Conservation (phyloP, 2,888 invertebrate species). For the Terebella lapidaria region DNA sequence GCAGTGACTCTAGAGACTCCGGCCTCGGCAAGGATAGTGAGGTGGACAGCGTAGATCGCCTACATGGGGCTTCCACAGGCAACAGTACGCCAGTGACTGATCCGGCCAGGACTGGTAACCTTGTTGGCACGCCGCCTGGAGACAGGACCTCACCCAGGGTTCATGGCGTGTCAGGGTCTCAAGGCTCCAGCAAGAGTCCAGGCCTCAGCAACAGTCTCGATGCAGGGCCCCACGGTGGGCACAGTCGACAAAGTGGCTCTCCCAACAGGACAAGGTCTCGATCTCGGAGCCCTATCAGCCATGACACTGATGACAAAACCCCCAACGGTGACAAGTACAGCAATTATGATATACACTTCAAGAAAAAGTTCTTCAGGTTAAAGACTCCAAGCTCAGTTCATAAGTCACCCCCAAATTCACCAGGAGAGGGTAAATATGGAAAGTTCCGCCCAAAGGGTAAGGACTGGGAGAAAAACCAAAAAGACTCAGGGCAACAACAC, state of each 20-base stretch:
- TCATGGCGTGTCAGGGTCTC: not conserved
- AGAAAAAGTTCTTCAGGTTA: conserved; percentile 24
- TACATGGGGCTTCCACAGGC: not conserved
- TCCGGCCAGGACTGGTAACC: not conserved
- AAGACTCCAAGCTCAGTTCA: not conserved
- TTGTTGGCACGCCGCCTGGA: not conserved
- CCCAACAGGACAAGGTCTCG: conserved; percentile 6
- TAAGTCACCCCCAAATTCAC: not conserved
- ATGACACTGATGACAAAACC: not conserved
- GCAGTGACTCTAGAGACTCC: conserved; percentile 20
- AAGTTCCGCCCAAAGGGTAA: conserved; percentile 20
- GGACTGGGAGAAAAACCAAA: conserved; percentile 15
- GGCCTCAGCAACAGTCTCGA: not conserved
- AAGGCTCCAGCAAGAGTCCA: not conserved
- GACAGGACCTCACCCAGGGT: not conserved
- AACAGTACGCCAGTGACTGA: not conserved
- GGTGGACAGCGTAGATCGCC: not conserved
- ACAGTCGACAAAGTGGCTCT: not conserved
- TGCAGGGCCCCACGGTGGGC: not conserved
- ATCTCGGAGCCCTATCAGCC: conserved; percentile 9
- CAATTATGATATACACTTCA: conserved; percentile 25
- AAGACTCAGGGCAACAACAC: not conserved
- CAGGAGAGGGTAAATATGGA: conserved; percentile 1
- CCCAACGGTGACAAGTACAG: conserved; percentile 18
- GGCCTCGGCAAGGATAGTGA: conserved; percentile 18